Evolutionary conservation across 2,888 invertebrate genomes (phyloP).

Genomic region (Gymnoscelis rufifasciata): DNA sequence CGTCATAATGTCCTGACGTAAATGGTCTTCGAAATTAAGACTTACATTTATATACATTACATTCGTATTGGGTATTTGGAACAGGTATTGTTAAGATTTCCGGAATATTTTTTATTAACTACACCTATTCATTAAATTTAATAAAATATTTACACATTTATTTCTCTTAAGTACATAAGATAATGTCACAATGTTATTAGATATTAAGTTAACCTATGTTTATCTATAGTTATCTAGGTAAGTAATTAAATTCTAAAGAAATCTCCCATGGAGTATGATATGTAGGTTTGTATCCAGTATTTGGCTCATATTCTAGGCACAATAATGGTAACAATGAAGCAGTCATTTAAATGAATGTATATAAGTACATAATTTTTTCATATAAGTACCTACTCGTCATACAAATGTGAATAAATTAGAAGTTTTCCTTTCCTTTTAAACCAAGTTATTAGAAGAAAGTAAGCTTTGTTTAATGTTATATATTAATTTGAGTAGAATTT

Average conservation of each 20-base stretch:
- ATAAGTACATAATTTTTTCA: neutral
- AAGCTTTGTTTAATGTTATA: no score
- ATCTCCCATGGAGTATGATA: constrained; percentile 46
- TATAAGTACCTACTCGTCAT: neutral
- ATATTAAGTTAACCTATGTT: no score
- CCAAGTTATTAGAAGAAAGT: no score
- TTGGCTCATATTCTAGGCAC: constrained; percentile 68
- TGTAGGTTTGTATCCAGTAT: constrained; percentile 30
- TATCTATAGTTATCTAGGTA: no score
- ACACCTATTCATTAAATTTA: neutral
- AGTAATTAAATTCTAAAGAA: constrained; percentile 11
- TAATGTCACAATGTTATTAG: neutral
- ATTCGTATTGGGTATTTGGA: no score
- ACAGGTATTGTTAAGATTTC: neutral
- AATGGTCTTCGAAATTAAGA: no score
- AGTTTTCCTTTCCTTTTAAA: no score
- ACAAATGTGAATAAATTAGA: neutral
- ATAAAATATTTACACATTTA: constrained; percentile 4
- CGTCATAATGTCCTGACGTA: no score
- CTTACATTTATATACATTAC: no score
- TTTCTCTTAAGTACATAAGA: neutral
- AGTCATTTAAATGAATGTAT: constrained; percentile 9
- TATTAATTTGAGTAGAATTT: no score
- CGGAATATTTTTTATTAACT: no score
- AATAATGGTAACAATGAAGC: constrained; percentile 45